These are phyloP conservation scores for Protomyctophum bolini DNA, from an alignment of 2,113 vertebrate species.

Conservation along the genomic window DNA sequence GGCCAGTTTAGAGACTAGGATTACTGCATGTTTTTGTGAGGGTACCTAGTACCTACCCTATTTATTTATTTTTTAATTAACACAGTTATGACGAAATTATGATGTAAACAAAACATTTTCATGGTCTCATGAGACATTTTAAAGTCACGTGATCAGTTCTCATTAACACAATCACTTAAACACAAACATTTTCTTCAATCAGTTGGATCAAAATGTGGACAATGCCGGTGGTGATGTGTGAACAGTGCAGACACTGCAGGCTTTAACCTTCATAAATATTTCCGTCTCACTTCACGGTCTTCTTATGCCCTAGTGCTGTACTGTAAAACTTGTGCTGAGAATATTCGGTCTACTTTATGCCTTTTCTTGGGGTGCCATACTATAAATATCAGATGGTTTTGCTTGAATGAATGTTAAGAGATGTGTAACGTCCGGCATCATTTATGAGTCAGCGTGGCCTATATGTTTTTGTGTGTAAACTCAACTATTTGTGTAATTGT, in stretches of 20 bases:
- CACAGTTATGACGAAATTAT: too few species aligned
- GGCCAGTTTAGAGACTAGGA: too few species aligned
- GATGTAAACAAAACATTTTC: not conserved
- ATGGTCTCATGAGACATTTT: not conserved
- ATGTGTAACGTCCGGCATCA: slow-evolving; percentile 6
- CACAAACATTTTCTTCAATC: not conserved
- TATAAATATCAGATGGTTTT: slow-evolving; percentile 41
- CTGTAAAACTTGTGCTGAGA: not conserved
- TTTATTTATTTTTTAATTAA: too few species aligned
- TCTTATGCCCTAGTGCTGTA: not conserved
- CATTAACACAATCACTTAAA: not conserved
- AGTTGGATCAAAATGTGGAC: not conserved
- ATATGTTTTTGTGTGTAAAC: not conserved
- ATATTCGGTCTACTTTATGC: not conserved
- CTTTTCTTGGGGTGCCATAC: slow-evolving; percentile 10
- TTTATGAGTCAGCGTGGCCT: slow-evolving; percentile 32
- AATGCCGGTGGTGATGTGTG: not conserved
- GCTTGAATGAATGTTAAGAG: slow-evolving; percentile 1
- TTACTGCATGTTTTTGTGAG: too few species aligned
- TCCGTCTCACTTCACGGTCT: not conserved
- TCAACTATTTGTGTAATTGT: too few species aligned
- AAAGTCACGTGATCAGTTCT: not conserved
- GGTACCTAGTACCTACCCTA: too few species aligned
- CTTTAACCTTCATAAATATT: not conserved
- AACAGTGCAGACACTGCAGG: not conserved